Percentiles rank a stretch among this genome's conserved stretches.
Evolutionary conservation across 1,140 invertebrate genomes (phyloP).

Genomic region (Yoshiicerus persimilis): DNA sequence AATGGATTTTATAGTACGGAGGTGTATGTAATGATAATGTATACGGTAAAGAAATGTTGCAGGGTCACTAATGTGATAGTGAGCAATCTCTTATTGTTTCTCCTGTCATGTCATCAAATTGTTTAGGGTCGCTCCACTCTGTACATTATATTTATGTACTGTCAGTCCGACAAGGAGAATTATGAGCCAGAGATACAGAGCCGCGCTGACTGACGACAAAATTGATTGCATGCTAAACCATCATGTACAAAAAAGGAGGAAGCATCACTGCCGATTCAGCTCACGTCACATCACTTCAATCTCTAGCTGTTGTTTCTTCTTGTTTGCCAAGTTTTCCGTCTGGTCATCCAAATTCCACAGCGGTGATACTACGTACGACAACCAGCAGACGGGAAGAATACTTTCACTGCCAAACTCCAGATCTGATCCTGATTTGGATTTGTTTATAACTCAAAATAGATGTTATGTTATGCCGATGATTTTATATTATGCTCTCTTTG

Average conservation of each 20-base stretch:
- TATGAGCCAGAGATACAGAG: neutral
- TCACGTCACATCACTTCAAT: conserved; percentile 19
- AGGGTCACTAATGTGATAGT: neutral
- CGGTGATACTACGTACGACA: neutral
- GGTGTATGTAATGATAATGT: neutral
- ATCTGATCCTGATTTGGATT: neutral
- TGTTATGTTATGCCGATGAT: neutral
- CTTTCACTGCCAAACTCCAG: conserved; percentile 24
- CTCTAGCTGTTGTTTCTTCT: neutral
- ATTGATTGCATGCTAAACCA: neutral
- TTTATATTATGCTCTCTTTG: neutral
- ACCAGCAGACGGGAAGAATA: conserved; percentile 4
- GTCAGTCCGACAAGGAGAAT: neutral
- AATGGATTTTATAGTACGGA: neutral
- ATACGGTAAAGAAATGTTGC: neutral
- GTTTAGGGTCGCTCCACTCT: neutral
- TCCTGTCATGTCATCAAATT: neutral
- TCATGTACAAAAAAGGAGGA: neutral
- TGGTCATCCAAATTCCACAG: neutral
- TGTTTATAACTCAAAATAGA: conserved; percentile 17
- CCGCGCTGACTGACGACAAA: neutral
- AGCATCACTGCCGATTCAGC: conserved; percentile 18
- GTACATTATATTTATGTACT: neutral
- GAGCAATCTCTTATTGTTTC: neutral
- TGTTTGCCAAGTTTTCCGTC: neutral